Percentiles rank a stretch among this genome's conserved stretches.
Evolutionary conservation across 2,113 vertebrate species (phyloP).

Genomic region (Psilopsiagon aurifrons): DNA sequence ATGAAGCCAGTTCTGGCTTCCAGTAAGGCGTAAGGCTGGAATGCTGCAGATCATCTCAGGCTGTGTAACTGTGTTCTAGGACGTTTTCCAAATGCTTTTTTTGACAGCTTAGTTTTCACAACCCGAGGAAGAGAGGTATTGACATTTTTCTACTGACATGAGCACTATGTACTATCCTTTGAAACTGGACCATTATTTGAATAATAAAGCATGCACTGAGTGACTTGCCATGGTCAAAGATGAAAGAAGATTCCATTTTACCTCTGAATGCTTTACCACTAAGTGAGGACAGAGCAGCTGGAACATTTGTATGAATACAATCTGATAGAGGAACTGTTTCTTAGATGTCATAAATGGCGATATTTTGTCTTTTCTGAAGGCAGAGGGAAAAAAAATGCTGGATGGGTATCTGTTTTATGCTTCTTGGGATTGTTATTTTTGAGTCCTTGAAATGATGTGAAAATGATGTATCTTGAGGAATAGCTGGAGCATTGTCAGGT

Average conservation of each 20-base stretch:
- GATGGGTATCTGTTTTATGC: not conserved
- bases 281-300: not conserved
- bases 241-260: not conserved
- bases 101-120: not conserved
- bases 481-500: not conserved
- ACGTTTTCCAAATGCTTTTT: not conserved
- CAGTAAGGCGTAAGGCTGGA: not conserved
- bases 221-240: not conserved
- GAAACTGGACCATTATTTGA: not conserved
- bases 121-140: not conserved
- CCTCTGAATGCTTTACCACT: not conserved
- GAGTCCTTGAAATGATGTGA: not conserved
- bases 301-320: not conserved
- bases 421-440: not conserved
- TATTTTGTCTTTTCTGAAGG: not conserved
- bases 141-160: not conserved
- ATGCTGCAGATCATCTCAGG: not conserved
- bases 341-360: not conserved
- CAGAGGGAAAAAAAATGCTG: not conserved
- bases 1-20: not conserved
- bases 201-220: not conserved
- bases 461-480: not conserved
- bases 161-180: not conserved
- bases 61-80: not conserved
- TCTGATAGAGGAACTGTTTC: not conserved